Percentiles rank a stretch among this genome's conserved stretches.
phyloP scores from a whole-genome alignment of 2,797 vertebrate species.

The Danio tinwini region DNA sequence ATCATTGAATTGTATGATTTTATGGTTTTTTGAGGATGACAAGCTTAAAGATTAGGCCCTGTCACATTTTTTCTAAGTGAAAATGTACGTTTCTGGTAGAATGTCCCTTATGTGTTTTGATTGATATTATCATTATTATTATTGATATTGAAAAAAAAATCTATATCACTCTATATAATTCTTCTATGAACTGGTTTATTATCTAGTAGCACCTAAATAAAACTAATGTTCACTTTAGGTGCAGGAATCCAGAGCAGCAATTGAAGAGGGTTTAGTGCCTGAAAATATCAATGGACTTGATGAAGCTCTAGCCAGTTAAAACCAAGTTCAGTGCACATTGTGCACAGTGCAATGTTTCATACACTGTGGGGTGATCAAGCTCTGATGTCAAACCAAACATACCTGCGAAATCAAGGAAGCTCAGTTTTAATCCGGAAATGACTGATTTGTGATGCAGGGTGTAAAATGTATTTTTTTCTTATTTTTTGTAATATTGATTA shows the following conservation, averaged over 20 bases:
- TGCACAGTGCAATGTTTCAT: no score
- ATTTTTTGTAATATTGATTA: neutral
- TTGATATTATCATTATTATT: no score
- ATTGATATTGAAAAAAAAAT: no score
- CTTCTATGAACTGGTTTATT: no score
- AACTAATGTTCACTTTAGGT: conserved; percentile 74
- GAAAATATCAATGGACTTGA: conserved; percentile 70
- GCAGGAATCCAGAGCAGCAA: conserved; percentile 73
- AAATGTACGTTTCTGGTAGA: no score
- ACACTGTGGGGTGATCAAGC: neutral
- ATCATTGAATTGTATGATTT: no score
- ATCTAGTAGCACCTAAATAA: no score
- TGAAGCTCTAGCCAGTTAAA: conserved; percentile 52
- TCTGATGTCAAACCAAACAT: conserved; percentile 21
- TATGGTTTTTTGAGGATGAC: no score
- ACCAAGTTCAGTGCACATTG: conserved; percentile 9
- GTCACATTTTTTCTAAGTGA: no score
- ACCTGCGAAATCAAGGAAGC: conserved; percentile 31
- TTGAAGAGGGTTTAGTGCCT: conserved; percentile 71
- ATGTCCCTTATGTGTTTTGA: no score
- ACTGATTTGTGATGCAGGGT: neutral
- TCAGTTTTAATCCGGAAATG: conserved; percentile 19
- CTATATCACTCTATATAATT: no score
- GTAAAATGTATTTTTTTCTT: neutral
- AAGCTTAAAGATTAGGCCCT: no score